Evolutionary conservation across 35 echinoderm and acorn worm genomes (phyloP).

Genomic region (Ptychodera flava): DNA sequence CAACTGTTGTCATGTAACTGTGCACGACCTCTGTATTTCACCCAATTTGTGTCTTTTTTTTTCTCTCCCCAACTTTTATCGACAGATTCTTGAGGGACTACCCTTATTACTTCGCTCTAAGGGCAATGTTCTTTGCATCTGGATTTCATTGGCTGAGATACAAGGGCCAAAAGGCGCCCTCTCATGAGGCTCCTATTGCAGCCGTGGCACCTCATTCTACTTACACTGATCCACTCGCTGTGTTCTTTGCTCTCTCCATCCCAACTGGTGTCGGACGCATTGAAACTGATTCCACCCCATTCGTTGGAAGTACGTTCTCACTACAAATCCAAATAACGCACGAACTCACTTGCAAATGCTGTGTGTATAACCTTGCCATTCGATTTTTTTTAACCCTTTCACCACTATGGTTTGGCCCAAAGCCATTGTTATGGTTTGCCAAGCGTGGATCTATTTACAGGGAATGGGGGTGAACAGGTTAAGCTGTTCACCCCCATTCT

Average conservation of each 20-base stretch:
- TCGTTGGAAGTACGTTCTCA: background rate
- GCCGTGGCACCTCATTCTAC: background rate
- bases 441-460: no score
- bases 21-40: no score
- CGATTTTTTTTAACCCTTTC: no score
- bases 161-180: background rate
- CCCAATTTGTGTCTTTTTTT: background rate
- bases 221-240: background rate
- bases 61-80: background rate
- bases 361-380: no score
- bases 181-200: background rate
- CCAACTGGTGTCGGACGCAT: background rate
- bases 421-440: no score
- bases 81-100: background rate
- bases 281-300: background rate
- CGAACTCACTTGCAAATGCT: no score
- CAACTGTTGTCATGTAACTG: no score
- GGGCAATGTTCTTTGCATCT: background rate
- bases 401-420: no score
- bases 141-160: background rate
- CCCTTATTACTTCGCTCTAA: background rate
- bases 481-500: no score
- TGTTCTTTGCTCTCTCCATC: background rate
- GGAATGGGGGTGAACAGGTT: no score
- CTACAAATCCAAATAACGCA: no score